Conservation (phyloP, 2,888 invertebrate species). For the Lacanobia oleracea region DNA sequence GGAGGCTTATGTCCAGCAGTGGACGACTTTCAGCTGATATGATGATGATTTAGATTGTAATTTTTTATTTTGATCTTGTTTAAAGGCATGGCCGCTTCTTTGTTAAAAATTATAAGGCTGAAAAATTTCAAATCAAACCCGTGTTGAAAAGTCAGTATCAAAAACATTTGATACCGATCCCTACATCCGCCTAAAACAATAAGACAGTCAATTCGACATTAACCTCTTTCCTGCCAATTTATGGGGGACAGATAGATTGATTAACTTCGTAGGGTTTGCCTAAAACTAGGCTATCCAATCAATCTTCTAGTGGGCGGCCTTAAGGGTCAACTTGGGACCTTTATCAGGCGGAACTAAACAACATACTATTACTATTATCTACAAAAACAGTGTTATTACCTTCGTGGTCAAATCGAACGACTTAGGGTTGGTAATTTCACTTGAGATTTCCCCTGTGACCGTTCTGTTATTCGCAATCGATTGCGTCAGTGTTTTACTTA, state of each 20-base stretch:
- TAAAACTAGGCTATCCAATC: slow-evolving; percentile 51
- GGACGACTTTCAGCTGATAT: no score
- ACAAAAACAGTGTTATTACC: slow-evolving; percentile 48
- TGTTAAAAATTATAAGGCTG: no score
- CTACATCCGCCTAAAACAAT: slow-evolving; percentile 24
- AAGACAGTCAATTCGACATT: slow-evolving; percentile 39
- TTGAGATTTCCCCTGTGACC: slow-evolving; percentile 46
- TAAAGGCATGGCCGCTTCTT: no score
- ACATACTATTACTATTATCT: slow-evolving; percentile 36
- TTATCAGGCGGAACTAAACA: slow-evolving; percentile 46
- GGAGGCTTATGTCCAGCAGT: no score
- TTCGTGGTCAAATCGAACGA: slow-evolving; percentile 44
- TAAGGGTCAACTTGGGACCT: slow-evolving; percentile 49
- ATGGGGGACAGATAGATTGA: slow-evolving; percentile 48
- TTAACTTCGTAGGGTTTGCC: slow-evolving; percentile 54
- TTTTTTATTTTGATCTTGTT: no score
- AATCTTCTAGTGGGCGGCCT: slow-evolving; percentile 44
- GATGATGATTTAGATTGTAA: no score
- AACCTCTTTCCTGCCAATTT: slow-evolving; percentile 43
- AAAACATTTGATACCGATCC: background rate
- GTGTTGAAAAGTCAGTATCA: no score
- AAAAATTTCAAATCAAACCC: no score
- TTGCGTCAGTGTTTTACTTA: slow-evolving; percentile 8
- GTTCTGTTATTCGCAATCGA: slow-evolving; percentile 25
- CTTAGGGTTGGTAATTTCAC: slow-evolving; percentile 29